Percentiles rank a stretch among this genome's conserved stretches.
Conservation (phyloP, 2,888 invertebrate genomes). For the Nipponacmea schrenckii region DNA sequence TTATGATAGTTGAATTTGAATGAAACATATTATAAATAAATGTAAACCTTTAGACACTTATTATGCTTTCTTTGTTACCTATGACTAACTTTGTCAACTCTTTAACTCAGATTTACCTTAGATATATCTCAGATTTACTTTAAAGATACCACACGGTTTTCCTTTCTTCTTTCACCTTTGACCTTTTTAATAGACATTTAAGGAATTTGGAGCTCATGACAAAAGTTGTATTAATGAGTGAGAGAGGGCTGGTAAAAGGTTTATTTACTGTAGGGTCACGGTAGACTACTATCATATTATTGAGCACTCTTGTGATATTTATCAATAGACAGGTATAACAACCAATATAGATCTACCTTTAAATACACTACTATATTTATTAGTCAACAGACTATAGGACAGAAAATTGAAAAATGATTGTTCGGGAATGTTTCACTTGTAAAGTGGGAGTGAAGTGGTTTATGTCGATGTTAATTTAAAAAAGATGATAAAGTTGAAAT, state of each 20-base stretch:
- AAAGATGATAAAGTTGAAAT: too few relatives aligned
- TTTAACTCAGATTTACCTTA: neutral
- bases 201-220: neutral
- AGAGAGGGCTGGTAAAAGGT: neutral
- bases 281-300: neutral
- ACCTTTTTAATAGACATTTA: neutral
- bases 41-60: neutral
- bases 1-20: too few relatives aligned
- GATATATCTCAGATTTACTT: neutral
- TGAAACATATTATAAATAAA: too few relatives aligned
- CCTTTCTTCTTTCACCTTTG: constrained; percentile 1
- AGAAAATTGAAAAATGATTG: too few relatives aligned
- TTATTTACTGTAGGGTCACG: neutral
- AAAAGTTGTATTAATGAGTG: neutral
- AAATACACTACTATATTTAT: too few relatives aligned
- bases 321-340: too few relatives aligned
- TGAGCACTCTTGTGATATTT: too few relatives aligned
- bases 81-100: neutral
- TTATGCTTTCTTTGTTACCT: neutral
- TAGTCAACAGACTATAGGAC: too few relatives aligned
- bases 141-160: neutral
- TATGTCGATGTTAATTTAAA: too few relatives aligned
- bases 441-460: too few relatives aligned
- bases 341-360: too few relatives aligned
- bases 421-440: too few relatives aligned